These are phyloP conservation scores for Pitangus sulphuratus DNA, from an alignment of 2,797 vertebrate species.

Conservation along the genomic window DNA sequence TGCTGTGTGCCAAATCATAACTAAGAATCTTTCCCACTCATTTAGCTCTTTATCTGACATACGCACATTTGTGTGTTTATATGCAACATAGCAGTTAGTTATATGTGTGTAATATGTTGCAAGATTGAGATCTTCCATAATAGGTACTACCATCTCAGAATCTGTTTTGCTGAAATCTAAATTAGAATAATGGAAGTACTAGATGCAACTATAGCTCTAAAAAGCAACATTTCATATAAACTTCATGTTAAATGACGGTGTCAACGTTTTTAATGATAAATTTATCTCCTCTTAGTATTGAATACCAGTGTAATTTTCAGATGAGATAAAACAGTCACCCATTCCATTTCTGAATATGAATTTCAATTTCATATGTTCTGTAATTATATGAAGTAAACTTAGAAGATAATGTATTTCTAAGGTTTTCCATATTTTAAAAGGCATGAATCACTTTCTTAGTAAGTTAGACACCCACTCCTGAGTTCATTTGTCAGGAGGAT, in stretches of 20 bases:
- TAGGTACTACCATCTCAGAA: background rate
- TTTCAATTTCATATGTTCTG: background rate
- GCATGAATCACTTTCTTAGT: background rate
- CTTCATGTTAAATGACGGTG: background rate
- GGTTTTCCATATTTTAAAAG: background rate
- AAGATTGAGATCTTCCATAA: background rate
- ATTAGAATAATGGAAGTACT: background rate
- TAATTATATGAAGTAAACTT: background rate
- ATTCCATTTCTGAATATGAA: background rate
- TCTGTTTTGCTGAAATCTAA: background rate
- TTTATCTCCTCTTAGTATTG: background rate
- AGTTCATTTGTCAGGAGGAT: background rate
- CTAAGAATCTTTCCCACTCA: background rate
- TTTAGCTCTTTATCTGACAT: background rate
- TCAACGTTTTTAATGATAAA: background rate
- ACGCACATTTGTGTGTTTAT: background rate
- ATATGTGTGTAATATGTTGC: background rate
- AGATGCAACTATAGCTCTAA: background rate
- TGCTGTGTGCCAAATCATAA: background rate
- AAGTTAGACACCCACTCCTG: background rate
- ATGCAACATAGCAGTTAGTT: background rate
- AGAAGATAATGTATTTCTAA: background rate
- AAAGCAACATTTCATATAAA: background rate
- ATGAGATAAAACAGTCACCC: rapidly evolving
- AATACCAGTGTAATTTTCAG: background rate